A percentile compares a stretch with the other conserved stretches of the same genome.
Conservation (phyloP, 2,888 invertebrate genomes). For the Ophion ellenae region DNA sequence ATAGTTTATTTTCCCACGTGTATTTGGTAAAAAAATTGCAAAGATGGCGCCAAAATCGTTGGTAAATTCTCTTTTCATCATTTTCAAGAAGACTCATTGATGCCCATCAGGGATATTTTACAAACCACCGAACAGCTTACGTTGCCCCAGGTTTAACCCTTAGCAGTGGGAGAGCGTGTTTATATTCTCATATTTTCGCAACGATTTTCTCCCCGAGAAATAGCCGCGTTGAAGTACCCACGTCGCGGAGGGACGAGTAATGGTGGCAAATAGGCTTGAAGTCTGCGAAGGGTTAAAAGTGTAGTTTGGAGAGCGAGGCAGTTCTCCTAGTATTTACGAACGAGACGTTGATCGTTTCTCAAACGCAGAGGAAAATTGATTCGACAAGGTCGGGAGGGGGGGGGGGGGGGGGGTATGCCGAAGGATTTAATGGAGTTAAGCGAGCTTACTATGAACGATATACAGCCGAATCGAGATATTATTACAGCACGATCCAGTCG, state of each 20-base stretch:
- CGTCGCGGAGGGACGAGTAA: conserved; percentile 24
- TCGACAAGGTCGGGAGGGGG: conserved; percentile 22
- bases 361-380: conserved; percentile 51
- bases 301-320: conserved; percentile 21
- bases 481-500: background rate
- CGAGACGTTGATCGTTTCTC: conserved; percentile 27
- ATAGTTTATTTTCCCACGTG: no score
- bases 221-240: conserved; percentile 10
- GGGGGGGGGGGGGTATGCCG: background rate
- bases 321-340: conserved; percentile 33
- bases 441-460: background rate
- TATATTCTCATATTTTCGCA: conserved; percentile 50
- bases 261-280: conserved; percentile 50
- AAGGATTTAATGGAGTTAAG: conserved; percentile 28
- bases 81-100: background rate
- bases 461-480: background rate
- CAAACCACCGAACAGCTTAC: background rate
- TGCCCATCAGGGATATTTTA: conserved; percentile 2
- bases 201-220: conserved; percentile 32
- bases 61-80: no score
- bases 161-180: conserved; percentile 32
- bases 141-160: conserved; percentile 3
- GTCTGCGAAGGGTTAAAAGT: conserved; percentile 33
- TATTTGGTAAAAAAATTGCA: no score
- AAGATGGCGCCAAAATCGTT: no score